Conservation (phyloP, 2,113 vertebrate species). For the Willisornis vidua region DNA sequence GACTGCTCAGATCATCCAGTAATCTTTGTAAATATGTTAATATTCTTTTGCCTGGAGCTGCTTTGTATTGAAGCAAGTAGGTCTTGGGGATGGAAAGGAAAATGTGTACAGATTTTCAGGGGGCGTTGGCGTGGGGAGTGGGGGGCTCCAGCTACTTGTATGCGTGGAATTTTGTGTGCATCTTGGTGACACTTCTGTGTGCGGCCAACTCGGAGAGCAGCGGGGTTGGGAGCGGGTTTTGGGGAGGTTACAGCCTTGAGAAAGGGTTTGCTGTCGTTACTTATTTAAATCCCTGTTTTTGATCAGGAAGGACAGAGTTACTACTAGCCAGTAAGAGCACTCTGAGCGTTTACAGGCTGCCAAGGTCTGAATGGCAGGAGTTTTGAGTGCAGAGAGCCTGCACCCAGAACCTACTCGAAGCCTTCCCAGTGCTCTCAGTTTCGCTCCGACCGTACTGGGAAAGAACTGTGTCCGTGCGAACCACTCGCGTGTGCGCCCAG, state of each 20-base stretch:
- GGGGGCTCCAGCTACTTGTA: background rate
- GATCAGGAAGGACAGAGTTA: background rate
- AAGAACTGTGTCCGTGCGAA: background rate
- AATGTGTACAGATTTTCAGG: constrained; percentile 42
- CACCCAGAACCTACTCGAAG: background rate
- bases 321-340: background rate
- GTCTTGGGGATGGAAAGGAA: constrained; percentile 23
- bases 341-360: background rate
- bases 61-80: background rate
- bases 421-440: background rate
- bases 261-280: background rate
- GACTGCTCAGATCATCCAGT: constrained; percentile 23
- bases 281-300: background rate
- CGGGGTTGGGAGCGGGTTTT: background rate
- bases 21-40: constrained; percentile 53
- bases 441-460: background rate
- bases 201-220: background rate
- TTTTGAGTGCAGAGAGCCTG: background rate
- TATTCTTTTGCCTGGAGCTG: constrained; percentile 25
- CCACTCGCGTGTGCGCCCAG: background rate
- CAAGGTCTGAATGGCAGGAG: background rate
- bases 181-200: background rate
- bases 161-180: background rate
- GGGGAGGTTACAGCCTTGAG: background rate
- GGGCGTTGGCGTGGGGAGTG: background rate